A percentile compares a stretch with the other conserved stretches of the same genome.
Evolutionary conservation across 2,797 vertebrate species (phyloP).

Genomic region (Periophthalmus magnuspinnatus): DNA sequence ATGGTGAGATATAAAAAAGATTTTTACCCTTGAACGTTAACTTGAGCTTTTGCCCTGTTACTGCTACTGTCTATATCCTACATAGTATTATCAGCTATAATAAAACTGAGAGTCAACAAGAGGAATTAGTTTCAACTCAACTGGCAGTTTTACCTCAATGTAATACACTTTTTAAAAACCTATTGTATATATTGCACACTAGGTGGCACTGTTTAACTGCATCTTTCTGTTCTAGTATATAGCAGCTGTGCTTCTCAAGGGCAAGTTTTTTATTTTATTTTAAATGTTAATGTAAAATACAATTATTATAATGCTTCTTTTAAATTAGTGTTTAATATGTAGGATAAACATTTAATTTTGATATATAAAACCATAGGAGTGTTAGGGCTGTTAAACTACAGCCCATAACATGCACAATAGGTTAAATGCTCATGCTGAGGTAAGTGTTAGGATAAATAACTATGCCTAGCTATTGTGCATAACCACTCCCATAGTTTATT

Average conservation of each 20-base stretch:
- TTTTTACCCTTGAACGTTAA: neutral
- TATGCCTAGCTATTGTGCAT: too few species aligned
- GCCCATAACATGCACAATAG: too few species aligned
- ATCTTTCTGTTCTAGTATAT: conserved; percentile 1
- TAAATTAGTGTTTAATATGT: too few species aligned
- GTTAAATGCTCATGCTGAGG: too few species aligned
- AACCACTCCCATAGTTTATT: too few species aligned
- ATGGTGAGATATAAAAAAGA: too few species aligned
- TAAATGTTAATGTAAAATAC: too few species aligned
- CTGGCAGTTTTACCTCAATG: neutral
- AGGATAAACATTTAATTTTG: too few species aligned
- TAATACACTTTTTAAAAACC: neutral
- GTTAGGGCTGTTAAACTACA: too few species aligned
- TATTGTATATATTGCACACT: conserved; percentile 22
- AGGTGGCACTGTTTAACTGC: conserved; percentile 34
- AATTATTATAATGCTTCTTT: too few species aligned
- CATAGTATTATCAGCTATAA: neutral
- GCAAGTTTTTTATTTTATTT: conserved; percentile 18
- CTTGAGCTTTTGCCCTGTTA: neutral
- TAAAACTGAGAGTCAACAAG: neutral
- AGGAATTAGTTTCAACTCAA: neutral
- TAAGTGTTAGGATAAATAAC: too few species aligned
- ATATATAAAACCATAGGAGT: too few species aligned
- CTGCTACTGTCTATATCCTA: neutral
- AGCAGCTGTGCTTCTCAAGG: conserved; percentile 38